These are phyloP conservation scores for Andrena chrysosceles DNA, from an alignment of 2,888 invertebrate genomes.

Conservation along the genomic window DNA sequence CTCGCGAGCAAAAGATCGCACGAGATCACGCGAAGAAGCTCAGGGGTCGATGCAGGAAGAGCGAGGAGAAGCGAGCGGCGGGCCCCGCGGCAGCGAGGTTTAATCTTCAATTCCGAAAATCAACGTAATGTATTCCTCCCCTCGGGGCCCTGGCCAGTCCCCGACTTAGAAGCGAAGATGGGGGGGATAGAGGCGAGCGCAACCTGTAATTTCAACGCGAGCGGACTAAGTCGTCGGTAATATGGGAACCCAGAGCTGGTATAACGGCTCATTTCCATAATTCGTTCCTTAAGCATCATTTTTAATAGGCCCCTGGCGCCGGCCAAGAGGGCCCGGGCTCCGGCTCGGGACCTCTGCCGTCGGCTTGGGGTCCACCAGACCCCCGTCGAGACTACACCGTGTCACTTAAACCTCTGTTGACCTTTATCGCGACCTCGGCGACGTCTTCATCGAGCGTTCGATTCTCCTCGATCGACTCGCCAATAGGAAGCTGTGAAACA, in stretches of 20 bases:
- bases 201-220: constrained; percentile 83
- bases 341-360: constrained; percentile 1
- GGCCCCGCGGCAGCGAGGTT: constrained; percentile 68
- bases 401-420: constrained; percentile 62
- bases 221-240: constrained; percentile 79
- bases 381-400: constrained; percentile 61
- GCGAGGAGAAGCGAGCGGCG: constrained; percentile 7
- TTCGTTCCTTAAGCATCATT: constrained; percentile 83
- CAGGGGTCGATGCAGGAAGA: constrained; percentile 23
- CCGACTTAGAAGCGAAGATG: constrained; percentile 55
- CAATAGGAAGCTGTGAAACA: constrained; percentile 13
- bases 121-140: constrained; percentile 78
- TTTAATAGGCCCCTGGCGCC: constrained; percentile 84
- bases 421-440: constrained; percentile 45
- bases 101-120: constrained; percentile 78
- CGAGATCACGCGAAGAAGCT: constrained; percentile 27
- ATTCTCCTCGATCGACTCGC: neutral
- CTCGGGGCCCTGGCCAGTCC: constrained; percentile 50
- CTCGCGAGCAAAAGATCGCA: constrained; percentile 19
- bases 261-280: constrained; percentile 83
- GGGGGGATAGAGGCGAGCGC: constrained; percentile 44
- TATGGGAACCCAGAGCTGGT: constrained; percentile 79
- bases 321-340: constrained; percentile 48
- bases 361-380: constrained; percentile 35
- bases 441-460: constrained; percentile 56